Conservation (phyloP, 1,140 invertebrate species). For the Saccostrea echinata region DNA sequence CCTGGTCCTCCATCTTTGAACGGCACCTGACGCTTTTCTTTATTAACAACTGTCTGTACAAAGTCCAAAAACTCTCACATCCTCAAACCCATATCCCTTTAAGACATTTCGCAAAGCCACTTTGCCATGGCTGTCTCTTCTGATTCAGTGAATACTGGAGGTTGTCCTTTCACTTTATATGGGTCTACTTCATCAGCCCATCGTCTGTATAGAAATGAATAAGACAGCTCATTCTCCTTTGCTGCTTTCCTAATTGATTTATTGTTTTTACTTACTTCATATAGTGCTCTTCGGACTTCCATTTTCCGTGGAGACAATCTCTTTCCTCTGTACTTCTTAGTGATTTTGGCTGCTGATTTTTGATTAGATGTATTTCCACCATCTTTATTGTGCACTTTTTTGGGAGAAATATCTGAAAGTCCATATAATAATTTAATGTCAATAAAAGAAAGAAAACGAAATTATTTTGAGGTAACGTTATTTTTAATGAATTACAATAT, state of each 20-base stretch:
- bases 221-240: constrained; percentile 10
- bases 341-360: too few relatives aligned
- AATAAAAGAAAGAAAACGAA: too few relatives aligned
- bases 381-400: too few relatives aligned
- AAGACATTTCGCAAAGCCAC: constrained; percentile 55
- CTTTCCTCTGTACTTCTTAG: too few relatives aligned
- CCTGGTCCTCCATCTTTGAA: constrained; percentile 44
- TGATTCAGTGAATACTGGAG: constrained; percentile 46
- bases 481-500: too few relatives aligned
- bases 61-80: constrained; percentile 56
- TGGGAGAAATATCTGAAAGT: too few relatives aligned
- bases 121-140: constrained; percentile 56
- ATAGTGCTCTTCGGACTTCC: too few relatives aligned
- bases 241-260: too few relatives aligned
- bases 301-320: too few relatives aligned
- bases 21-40: constrained; percentile 43
- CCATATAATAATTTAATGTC: too few relatives aligned
- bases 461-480: too few relatives aligned
- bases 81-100: constrained; percentile 58
- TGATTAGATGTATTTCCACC: too few relatives aligned
- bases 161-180: constrained; percentile 52
- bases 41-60: constrained; percentile 47
- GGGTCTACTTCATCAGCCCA: constrained; percentile 14
- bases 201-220: constrained; percentile 44
- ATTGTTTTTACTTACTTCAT: neutral